Evolutionary conservation across 1,140 invertebrate genomes (phyloP).

Genomic region (Pachyrhynchus sulphureomaculatus): DNA sequence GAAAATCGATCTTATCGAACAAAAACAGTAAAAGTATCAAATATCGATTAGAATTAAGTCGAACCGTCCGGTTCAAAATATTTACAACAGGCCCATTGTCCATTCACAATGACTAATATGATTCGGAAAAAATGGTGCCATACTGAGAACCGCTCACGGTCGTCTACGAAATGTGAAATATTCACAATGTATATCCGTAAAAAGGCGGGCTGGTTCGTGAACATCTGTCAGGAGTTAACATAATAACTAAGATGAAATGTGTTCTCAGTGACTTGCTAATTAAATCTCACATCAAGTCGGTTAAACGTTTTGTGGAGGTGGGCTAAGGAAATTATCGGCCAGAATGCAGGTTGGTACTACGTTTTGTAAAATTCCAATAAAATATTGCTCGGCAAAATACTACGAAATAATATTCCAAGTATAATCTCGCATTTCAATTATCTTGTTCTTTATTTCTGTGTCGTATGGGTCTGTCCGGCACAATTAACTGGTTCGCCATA

Average conservation of each 20-base stretch:
- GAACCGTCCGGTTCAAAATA: conserved; percentile 22
- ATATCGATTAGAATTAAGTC: conserved; percentile 21
- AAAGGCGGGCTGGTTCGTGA: conserved; percentile 42
- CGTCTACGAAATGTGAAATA: conserved; percentile 34
- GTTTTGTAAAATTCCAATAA: too few relatives aligned
- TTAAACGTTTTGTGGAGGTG: conserved; percentile 7
- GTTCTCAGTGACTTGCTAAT: conserved; percentile 45
- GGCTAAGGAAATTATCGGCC: neutral
- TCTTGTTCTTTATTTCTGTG: too few relatives aligned
- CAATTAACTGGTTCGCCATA: too few relatives aligned
- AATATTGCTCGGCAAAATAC: too few relatives aligned
- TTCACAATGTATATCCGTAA: conserved; percentile 35
- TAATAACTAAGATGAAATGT: conserved; percentile 45
- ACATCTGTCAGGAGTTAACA: conserved; percentile 45
- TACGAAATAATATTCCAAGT: too few relatives aligned
- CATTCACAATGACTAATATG: conserved; percentile 20
- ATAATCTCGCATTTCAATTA: too few relatives aligned
- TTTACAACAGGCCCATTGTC: conserved; percentile 31
- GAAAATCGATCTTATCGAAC: conserved; percentile 12
- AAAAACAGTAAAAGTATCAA: conserved; percentile 24
- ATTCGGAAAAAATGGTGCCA: conserved; percentile 30
- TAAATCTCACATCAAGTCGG: conserved; percentile 41
- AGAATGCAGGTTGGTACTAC: too few relatives aligned
- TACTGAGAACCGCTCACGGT: conserved; percentile 22
- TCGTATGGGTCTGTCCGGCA: too few relatives aligned